Conservation (phyloP, 2,888 invertebrate genomes). For the Steromphala cineraria region DNA sequence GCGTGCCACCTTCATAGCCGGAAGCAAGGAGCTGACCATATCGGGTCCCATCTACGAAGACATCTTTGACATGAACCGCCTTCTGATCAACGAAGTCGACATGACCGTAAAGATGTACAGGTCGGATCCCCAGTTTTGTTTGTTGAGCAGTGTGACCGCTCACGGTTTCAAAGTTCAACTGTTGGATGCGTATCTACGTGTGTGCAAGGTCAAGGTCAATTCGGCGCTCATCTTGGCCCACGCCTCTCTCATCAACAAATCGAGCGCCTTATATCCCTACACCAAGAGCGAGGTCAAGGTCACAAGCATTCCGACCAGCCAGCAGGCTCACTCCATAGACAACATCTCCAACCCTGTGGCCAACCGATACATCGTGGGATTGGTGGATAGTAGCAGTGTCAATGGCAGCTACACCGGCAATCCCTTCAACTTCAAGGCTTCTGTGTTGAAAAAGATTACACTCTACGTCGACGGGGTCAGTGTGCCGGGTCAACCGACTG, state of each 20-base stretch:
- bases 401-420: background rate
- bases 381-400: background rate
- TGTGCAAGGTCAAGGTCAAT: background rate
- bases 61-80: background rate
- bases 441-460: background rate
- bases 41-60: background rate
- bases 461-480: background rate
- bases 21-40: background rate
- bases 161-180: background rate
- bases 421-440: background rate
- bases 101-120: background rate
- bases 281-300: conserved; percentile 7
- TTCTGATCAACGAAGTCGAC: background rate
- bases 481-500: background rate
- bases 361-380: background rate
- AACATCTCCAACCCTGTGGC: background rate
- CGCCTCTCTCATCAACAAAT: background rate
- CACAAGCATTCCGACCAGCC: background rate
- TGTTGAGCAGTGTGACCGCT: background rate
- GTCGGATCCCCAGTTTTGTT: background rate
- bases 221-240: background rate
- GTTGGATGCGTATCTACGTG: background rate
- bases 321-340: background rate
- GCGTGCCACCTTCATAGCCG: background rate
- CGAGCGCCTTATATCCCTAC: background rate